Percentiles rank a stretch among this genome's conserved stretches.
Evolutionary conservation across 2,113 vertebrate species (phyloP).

Genomic region (Arizona elegans): DNA sequence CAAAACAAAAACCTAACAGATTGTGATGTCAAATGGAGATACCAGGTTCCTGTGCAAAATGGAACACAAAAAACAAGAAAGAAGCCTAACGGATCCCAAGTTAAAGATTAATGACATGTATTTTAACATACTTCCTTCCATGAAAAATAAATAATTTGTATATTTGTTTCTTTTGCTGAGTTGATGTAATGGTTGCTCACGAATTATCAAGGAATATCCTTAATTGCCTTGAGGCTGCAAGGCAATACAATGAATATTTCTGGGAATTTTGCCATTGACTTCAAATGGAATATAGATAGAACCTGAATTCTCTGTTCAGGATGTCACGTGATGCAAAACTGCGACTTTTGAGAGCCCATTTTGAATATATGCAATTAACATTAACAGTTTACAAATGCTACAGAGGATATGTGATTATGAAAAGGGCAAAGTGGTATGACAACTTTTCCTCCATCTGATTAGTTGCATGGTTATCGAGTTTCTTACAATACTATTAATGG

Average conservation of each 20-base stretch:
- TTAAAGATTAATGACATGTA: not conserved
- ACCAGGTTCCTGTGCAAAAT: not conserved
- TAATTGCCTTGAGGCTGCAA: not conserved
- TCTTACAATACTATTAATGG: not conserved
- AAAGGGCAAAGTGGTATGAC: not conserved
- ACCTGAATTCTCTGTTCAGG: not conserved
- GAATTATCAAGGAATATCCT: not conserved
- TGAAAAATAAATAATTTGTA: not conserved
- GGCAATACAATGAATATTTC: not conserved
- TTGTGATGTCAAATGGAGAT: constrained; percentile 42
- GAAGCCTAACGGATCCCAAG: not conserved
- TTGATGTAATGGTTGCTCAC: not conserved
- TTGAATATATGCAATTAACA: not conserved
- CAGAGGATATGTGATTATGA: not conserved
- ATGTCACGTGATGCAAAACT: not conserved
- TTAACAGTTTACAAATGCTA: not conserved
- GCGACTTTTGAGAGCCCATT: not conserved
- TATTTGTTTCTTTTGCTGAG: not conserved
- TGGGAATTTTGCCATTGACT: constrained; percentile 1
- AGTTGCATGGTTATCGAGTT: not conserved
- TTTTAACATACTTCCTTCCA: not conserved
- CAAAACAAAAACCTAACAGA: not conserved
- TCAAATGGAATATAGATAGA: not conserved
- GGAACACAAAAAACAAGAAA: not conserved
- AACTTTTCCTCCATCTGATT: not conserved